Evolutionary conservation across 1,140 invertebrate species (phyloP), one percentile per base, ranked within the genome.

Genomic region (Cotesia typhae): DNA sequence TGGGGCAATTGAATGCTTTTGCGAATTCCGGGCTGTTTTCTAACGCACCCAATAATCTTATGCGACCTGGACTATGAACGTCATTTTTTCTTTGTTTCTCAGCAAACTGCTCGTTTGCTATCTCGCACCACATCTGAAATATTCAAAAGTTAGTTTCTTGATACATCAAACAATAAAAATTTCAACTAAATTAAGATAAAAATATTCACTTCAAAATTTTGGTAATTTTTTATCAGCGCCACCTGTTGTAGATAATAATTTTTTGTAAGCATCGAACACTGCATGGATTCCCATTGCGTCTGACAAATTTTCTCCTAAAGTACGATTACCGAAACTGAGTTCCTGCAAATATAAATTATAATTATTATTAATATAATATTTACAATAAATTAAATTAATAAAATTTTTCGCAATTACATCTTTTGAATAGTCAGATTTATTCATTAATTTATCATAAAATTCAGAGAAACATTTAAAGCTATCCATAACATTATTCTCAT

Each of bases 301-400:
- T 1, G 95, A 94, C 63, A 96, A 92, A 79, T 96, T 96, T 85
- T 96, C 94, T 17, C 90, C 92, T 70, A 95, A 82, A 1, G 93
- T 94, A 37, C 89, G 47, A 47, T 20, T 9, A 37, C 59, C 71
- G 4, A 5, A 41, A 64, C 61, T 35, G 7, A 20, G 28, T 59
- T 67, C 65, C 65, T 12, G 4, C 14, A 60, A 59, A 47, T 5
- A 2, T 53, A 36, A 71, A 63, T 35, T 51, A 14, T 12, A 47
- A 51, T 36, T n/a, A 5, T 12, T 36, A 2, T 35, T 28, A 28
- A 28, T 28, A 28, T 28, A 28, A 28, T 28, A 28, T 28, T 28
- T 28, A 7, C 2, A 47, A 51, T 12, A 66, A 51, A 41, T 41
- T 41, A 66, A 28, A 65, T 17, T 65, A 17, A 66, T 55, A 28